A percentile compares a stretch with the other conserved stretches of the same genome.
Conservation (phyloP, 64 coral and sea anemone genomes). For the Actinia tenebrosa region DNA sequence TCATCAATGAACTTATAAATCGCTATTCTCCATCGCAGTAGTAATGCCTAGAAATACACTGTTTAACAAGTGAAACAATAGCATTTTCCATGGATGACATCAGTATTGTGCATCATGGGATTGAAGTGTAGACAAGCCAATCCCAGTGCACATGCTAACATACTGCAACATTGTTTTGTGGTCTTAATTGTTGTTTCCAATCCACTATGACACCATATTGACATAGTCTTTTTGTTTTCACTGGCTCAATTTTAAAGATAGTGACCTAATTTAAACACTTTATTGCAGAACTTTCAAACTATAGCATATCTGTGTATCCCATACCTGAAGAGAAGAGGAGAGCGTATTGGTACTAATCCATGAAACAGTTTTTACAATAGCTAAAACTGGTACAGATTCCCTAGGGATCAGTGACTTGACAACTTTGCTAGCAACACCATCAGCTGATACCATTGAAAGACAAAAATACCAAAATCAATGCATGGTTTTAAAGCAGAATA, state of each 20-base stretch:
- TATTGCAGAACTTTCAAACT: too few relatives aligned
- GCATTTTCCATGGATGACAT: not conserved
- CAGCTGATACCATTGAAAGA: constrained; percentile 19
- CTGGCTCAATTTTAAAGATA: too few relatives aligned
- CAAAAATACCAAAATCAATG: not conserved
- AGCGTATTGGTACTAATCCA: constrained; percentile 71
- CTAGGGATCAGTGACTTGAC: constrained; percentile 78
- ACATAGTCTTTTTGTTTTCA: too few relatives aligned
- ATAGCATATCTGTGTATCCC: too few relatives aligned
- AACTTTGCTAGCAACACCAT: constrained; percentile 44
- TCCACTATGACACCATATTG: too few relatives aligned
- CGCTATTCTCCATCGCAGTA: constrained; percentile 77
- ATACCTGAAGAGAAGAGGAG: constrained; percentile 72
- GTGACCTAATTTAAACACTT: too few relatives aligned
- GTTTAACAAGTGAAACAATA: not conserved
- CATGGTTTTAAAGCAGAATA: not conserved
- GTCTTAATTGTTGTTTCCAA: too few relatives aligned
- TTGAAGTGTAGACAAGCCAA: too few relatives aligned
- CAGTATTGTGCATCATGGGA: too few relatives aligned
- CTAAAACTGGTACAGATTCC: constrained; percentile 43
- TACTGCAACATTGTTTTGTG: too few relatives aligned
- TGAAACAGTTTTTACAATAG: constrained; percentile 62
- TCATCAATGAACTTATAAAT: constrained; percentile 85
- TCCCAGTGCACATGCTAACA: too few relatives aligned
- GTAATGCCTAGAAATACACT: constrained; percentile 33